These are phyloP conservation scores for Decapterus maruadsi DNA, from an alignment of 2,797 vertebrate genomes.

Conservation along the genomic window DNA sequence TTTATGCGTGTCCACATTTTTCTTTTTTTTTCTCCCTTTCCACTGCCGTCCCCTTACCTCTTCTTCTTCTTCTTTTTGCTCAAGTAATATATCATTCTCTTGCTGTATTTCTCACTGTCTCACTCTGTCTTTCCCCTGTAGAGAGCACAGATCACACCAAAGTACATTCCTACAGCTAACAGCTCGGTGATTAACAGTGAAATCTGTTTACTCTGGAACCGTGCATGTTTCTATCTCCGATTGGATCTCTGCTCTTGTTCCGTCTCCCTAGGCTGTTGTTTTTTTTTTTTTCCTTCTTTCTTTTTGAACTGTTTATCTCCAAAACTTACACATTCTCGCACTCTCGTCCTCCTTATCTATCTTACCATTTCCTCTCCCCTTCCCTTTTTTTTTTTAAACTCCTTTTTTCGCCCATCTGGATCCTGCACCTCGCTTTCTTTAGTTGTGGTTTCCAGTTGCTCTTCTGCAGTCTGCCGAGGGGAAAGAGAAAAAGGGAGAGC, in stretches of 20 bases:
- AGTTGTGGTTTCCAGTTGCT: conserved; percentile 51
- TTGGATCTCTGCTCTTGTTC: conserved; percentile 16
- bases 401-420: conserved; percentile 41
- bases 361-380: conserved; percentile 33
- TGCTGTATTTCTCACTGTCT: conserved; percentile 1
- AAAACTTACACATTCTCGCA: conserved; percentile 22
- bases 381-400: not conserved
- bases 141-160: conserved; percentile 7
- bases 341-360: conserved; percentile 35
- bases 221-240: conserved; percentile 15
- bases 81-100: conserved; percentile 18
- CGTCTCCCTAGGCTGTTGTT: conserved; percentile 18
- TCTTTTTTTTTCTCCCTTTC: not conserved
- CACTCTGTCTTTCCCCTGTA: conserved; percentile 10
- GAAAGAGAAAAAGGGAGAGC: conserved; percentile 12
- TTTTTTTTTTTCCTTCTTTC: conserved; percentile 4
- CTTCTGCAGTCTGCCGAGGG: conserved; percentile 21
- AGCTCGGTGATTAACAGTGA: conserved; percentile 51
- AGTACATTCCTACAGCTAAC: conserved; percentile 23
- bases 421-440: conserved; percentile 36
- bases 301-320: conserved; percentile 24
- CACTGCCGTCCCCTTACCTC: conserved; percentile 12
- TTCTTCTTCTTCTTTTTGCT: conserved; percentile 11
- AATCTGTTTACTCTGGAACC: conserved; percentile 66
- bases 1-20: conserved; percentile 40